Base-by-base conservation (phyloP, 92 coral and sea anemone species). In the Chrysogorgia sp. region DNA sequence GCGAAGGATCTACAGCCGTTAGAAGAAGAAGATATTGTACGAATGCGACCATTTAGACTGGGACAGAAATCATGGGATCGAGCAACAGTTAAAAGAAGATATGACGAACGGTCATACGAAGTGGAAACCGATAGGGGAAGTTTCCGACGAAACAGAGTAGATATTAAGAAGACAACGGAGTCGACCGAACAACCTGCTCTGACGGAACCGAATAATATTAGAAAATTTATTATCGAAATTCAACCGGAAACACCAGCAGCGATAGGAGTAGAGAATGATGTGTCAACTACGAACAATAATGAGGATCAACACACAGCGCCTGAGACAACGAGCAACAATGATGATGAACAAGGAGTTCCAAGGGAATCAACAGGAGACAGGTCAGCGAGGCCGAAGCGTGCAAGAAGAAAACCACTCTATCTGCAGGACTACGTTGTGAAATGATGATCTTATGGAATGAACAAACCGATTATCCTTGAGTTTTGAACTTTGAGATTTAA, bases 121-220 rank as follows among this genome's bases (percentile, higher is more conserved):
- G 77, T 67, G 35, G 60, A 81, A 34, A 67, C 84, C 26, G 79
- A 69, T 21, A 57, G 22, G 3, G 84, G 84, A 24, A 68, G 43
- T 66, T 68, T 57, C 56, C 63, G 79, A 63, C 79, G 52, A 22
- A 81, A 81, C 53, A 81, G 84, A 69, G 84, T 81, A 56, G 61
- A 43, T 41, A 47, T 69, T 26, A 80, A 64, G 66, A 74, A 74
- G 58, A 58, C 81, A 22, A 58, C 34, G 17, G 31, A 67, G 25
- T 55, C 7, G 10, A 40, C 0, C 2, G 57, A 67, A 67, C 56
- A 67, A 2, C 74, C 74, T 14, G n/a, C 47, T 31, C 21, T 12
- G 26, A 10, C 0, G 71, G 17, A 31, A 64, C 28, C 71, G 6
- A n/a, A 21, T 1, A 64, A 10, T 34, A 48, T 22, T 29, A 23